Evolutionary conservation across 1,140 invertebrate genomes (phyloP).

Genomic region (Drosophila hydei): DNA sequence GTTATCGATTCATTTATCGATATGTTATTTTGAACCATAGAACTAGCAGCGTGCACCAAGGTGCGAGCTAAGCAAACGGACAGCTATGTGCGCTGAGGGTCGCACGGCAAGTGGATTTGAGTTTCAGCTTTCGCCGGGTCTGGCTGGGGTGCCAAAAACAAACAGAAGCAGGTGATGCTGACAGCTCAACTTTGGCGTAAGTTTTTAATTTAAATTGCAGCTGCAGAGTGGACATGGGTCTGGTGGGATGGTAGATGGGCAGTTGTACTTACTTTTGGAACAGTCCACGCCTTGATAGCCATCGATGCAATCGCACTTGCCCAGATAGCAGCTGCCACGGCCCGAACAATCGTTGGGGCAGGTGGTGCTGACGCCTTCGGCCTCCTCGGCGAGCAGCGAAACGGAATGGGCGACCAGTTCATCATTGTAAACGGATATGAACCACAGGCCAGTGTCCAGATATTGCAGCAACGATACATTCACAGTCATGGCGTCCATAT

Average conservation of each 20-base stretch:
- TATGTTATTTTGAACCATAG: not conserved
- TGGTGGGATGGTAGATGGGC: not conserved
- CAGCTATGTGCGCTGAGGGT: conserved; percentile 14
- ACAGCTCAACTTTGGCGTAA: conserved; percentile 62
- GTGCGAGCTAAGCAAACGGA: conserved; percentile 3
- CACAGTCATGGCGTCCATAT: conserved; percentile 89
- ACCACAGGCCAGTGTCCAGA: conserved; percentile 97
- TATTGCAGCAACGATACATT: conserved; percentile 94
- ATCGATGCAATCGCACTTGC: conserved; percentile 97
- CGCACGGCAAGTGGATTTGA: conserved; percentile 29
- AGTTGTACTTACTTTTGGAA: conserved; percentile 91
- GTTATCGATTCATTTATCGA: conserved; percentile 5
- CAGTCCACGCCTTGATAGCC: conserved; percentile 96
- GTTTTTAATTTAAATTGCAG: conserved; percentile 57
- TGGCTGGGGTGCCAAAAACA: conserved; percentile 32
- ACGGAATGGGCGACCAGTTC: conserved; percentile 93
- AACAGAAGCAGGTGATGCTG: conserved; percentile 67
- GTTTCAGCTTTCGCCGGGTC: conserved; percentile 6
- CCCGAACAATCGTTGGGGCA: conserved; percentile 98
- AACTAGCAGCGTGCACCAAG: not conserved
- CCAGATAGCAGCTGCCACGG: conserved; percentile 96
- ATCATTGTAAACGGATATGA: conserved; percentile 97
- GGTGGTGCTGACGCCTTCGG: conserved; percentile 93
- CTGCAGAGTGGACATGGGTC: conserved; percentile 11
- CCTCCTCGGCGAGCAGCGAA: conserved; percentile 91